Base-by-base conservation (phyloP, 2,113 vertebrate genomes). In the Hemicordylus capensis region DNA sequence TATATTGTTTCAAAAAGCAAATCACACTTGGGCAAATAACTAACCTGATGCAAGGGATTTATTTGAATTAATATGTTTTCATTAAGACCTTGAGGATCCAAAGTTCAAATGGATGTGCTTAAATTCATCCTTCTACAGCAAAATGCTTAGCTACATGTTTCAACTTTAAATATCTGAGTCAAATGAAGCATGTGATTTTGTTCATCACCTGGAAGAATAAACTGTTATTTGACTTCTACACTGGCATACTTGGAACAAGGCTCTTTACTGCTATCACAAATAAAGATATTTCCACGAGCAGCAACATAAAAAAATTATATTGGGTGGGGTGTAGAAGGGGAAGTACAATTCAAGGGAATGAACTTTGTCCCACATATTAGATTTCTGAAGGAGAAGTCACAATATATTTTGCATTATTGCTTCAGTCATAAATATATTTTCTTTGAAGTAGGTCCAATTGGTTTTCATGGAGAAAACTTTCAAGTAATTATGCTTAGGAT, bases 1-100 rank as follows among this genome's bases (percentile, higher is more conserved):
- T 87, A 37, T 87, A 79, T 64, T 20, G 31, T 87, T 56, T 80
- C 26, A 39, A 80, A 76, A 88, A 84, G 39, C 9, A 59, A 54
- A 63, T 64, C 26, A 75, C 67, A 66, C 20, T 67, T 19, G 24
- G 26, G 51, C 24, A 88, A 88, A 67, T 76, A 74, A 74, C 61
- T 28, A 82, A 56, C 12, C n/a, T 37, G 31, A 39, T 79, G 83
- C 72, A 85, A 85, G 67, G 73, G 75, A 64, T 67, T 59, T 86
- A 66, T 83, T 56, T 59, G 54, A 58, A 73, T 34, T 54, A 83
- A 83, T 72, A 37, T 74, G 42, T 12, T 86, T 73, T 79, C 34
- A 56, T 79, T 54, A 64, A 37, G 37, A 17, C 56, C 54, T 20
- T 63, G 42, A 63, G 37, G 64, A 12, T 66, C 28, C 66, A 82